phyloP scores from a whole-genome alignment of 2,797 vertebrate species.

The Dicrostonyx torquatus region DNA sequence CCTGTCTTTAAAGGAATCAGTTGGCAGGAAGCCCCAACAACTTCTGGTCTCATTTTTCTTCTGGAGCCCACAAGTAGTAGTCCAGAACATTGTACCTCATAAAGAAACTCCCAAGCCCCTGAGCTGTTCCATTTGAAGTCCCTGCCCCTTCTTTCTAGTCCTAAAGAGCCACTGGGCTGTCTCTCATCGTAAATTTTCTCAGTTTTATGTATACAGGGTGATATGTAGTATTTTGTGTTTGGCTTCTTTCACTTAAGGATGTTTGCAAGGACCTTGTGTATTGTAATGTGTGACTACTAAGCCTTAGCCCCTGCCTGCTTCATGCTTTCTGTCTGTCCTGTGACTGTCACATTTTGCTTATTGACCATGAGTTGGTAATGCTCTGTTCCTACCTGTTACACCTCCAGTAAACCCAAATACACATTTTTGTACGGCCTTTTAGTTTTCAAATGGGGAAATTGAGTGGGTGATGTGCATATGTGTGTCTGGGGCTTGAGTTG shows the following conservation, averaged over 20 bases:
- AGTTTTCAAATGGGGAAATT: slow-evolving; percentile 2
- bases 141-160: too few species aligned
- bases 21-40: background rate
- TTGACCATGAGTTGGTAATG: background rate
- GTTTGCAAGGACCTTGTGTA: background rate
- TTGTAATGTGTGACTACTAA: background rate
- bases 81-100: background rate
- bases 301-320: background rate
- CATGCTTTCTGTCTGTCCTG: background rate
- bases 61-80: background rate
- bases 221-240: background rate
- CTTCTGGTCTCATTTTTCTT: background rate
- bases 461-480: background rate
- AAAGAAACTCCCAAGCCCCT: background rate
- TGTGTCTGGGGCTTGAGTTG: background rate
- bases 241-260: background rate
- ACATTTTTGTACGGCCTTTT: slow-evolving; percentile 10
- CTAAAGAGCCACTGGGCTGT: background rate
- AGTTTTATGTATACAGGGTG: background rate
- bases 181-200: background rate
- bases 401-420: background rate
- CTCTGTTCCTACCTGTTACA: background rate
- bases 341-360: background rate
- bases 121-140: background rate
- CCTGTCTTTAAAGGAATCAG: background rate